Evolutionary conservation across 2,797 vertebrate genomes (phyloP), one percentile per base, ranked within the genome.

Genomic region (Lates japonicus): DNA sequence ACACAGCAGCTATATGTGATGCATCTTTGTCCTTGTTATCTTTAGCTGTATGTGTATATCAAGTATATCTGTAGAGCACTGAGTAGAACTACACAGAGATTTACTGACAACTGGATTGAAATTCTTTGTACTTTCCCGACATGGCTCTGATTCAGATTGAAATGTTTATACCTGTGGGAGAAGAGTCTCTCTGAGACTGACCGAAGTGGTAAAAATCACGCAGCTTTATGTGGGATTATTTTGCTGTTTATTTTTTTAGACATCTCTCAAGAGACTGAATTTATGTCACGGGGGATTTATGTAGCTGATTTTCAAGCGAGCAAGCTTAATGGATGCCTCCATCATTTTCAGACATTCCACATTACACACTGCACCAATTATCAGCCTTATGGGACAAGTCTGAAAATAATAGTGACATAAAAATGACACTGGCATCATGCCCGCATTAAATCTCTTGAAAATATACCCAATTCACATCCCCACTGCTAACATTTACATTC

Each of bases 221-320:
- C 16, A 42, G 17, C 19, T 49, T 62, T 58, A n/a, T 72, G 42
- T 59, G 39, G 51, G 16, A 60, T 69, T 70, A 49, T 60, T 64
- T 61, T 25, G 16, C 12, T 66, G n/a, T 74, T 62, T 61, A 1
- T 69, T 61, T 58, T 25, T 31, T 54, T n/a, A 49, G 25, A 67
- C 9, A 57, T 57, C 54, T 58, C 60, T 70, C 44, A 46, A 41
- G 72, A 63, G 55, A 76, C 63, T 0, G 25, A 51, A 62, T 78
- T 68, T 51, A 52, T 57, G 52, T 65, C 78, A 59, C 58, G 8
- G 4, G 71, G 55, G 68, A 82, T 79, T 84, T 75, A 52, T 68
- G 60, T 22, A 0, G 44, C 31, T 54, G 44, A 70, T 77, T 74
- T 74, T 20, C 48, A 51, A 49, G 61, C 14, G 17, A 49, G 22